Conservation (phyloP, 2,888 invertebrate species). For the Caenorhabditis sp. region DNA sequence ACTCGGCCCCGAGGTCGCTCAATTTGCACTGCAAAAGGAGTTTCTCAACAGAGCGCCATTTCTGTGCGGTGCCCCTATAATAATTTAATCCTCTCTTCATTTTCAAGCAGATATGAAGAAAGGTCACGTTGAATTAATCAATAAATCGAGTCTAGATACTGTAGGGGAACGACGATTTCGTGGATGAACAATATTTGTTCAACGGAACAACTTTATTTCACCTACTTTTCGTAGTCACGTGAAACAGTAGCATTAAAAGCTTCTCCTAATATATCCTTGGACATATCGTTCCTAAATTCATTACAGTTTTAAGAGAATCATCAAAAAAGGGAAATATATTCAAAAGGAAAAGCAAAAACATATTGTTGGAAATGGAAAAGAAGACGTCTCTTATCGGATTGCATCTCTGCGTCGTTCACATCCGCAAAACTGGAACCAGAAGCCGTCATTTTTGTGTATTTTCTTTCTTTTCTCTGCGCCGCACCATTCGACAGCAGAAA, state of each 20-base stretch:
- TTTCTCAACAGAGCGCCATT: no score
- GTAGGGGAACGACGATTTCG: no score
- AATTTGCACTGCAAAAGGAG: no score
- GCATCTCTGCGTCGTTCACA: slow-evolving; percentile 1
- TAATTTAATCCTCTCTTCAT: no score
- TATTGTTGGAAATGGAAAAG: background rate
- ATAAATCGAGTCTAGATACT: no score
- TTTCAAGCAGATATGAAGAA: no score
- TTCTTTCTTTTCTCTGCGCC: background rate
- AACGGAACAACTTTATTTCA: background rate
- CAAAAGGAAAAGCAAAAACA: background rate
- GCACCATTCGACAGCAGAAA: background rate
- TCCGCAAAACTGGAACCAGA: slow-evolving; percentile 27
- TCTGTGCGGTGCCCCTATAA: no score
- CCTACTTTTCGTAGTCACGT: slow-evolving; percentile 69
- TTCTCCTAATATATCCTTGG: slow-evolving; percentile 54
- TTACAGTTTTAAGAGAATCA: no score
- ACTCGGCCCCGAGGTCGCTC: no score
- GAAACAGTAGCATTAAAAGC: slow-evolving; percentile 69
- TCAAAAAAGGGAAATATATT: no score
- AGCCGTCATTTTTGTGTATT: slow-evolving; percentile 8
- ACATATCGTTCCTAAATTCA: slow-evolving; percentile 12
- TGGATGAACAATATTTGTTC: no score
- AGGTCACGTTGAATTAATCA: no score
- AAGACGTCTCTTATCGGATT: slow-evolving; percentile 13